Conservation (phyloP, 1,140 invertebrate genomes). For the Gryllus bimaculatus region DNA sequence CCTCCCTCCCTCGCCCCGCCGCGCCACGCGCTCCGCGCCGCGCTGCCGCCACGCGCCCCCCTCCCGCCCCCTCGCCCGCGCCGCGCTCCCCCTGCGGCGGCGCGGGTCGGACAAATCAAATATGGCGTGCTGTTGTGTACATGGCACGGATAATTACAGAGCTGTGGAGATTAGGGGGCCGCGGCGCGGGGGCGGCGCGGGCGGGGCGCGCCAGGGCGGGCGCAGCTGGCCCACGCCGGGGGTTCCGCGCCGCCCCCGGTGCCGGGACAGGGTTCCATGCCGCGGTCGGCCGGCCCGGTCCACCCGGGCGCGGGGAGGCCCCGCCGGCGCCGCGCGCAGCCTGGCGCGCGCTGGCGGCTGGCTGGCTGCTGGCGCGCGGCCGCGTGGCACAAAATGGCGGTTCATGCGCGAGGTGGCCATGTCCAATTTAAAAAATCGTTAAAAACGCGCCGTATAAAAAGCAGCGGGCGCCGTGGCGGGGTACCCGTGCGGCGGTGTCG, state of each 20-base stretch:
- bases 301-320: too few species aligned
- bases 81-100: not conserved
- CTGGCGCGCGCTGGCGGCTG: not conserved
- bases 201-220: too few species aligned
- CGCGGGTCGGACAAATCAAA: not conserved
- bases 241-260: too few species aligned
- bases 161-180: not conserved
- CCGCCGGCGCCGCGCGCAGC: too few species aligned
- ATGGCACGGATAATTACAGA: conserved; percentile 4
- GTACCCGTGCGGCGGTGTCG: too few species aligned
- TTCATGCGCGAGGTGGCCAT: not conserved
- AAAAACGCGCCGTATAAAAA: not conserved
- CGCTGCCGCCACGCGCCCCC: not conserved
- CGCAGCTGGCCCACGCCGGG: not conserved
- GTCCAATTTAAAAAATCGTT: conserved; percentile 5
- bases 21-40: not conserved
- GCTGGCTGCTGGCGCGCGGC: too few species aligned
- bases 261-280: too few species aligned
- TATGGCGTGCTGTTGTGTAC: not conserved
- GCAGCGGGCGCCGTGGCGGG: not conserved
- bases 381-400: not conserved
- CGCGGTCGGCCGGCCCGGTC: too few species aligned
- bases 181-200: too few species aligned
- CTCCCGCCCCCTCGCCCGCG: too few species aligned
- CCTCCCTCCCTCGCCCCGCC: not conserved